Evolutionary conservation across 1,140 invertebrate genomes (phyloP).

Genomic region (Drosophila saltans): DNA sequence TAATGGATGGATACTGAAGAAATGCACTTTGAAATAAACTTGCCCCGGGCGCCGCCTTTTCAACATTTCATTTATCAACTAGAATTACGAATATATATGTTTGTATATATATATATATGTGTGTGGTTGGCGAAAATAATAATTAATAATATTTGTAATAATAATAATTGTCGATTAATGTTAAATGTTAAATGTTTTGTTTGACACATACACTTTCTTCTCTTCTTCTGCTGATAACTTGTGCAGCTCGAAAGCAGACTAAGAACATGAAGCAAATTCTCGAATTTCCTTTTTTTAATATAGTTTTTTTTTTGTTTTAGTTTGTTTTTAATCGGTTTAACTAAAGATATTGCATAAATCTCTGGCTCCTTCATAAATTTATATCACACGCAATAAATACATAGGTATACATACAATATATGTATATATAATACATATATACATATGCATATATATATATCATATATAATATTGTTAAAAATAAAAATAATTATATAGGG

Average conservation of each 20-base stretch:
- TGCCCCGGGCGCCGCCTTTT: slow-evolving; percentile 25
- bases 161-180: slow-evolving; percentile 12
- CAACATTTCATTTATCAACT: slow-evolving; percentile 42
- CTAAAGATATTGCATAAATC: slow-evolving; percentile 65
- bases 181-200: slow-evolving; percentile 16
- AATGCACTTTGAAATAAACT: slow-evolving; percentile 44
- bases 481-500: background rate
- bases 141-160: background rate
- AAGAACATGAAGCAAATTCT: slow-evolving; percentile 1
- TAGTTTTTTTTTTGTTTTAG: slow-evolving; percentile 57
- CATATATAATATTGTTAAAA: background rate
- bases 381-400: slow-evolving; percentile 81
- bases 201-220: background rate
- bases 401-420: slow-evolving; percentile 61
- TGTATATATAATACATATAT: slow-evolving; percentile 31
- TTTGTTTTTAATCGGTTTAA: slow-evolving; percentile 60
- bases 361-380: slow-evolving; percentile 71
- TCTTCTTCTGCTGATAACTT: slow-evolving; percentile 21
- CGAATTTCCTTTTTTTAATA: background rate
- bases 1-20: slow-evolving; percentile 75
- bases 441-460: slow-evolving; percentile 16
- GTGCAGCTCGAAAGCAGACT: slow-evolving; percentile 70
- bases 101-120: background rate
- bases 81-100: slow-evolving; percentile 9
- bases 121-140: background rate